Base-by-base conservation (phyloP, 2,888 invertebrate genomes). In the Dryocosmus kuriphilus region DNA sequence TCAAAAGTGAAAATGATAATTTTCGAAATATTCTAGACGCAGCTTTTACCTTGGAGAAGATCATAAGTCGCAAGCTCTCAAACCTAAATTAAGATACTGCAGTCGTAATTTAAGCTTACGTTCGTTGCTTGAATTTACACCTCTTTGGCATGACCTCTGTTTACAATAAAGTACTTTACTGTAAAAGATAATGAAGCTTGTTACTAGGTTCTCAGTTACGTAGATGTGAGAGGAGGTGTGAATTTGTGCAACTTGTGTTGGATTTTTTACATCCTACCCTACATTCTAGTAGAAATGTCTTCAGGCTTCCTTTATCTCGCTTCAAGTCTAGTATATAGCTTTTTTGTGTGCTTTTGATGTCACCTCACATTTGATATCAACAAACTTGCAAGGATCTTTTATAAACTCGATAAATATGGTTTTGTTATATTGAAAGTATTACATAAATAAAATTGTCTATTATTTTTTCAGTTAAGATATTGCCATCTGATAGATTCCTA, bases 211-310 rank as follows among this genome's bases (percentile, higher is more conserved):
- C 30, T 32, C 1, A 46, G 30, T 30, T 14, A 30, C 30, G 30
- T 1, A 46, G 30, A 51, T 32, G 51, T n/a, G 71, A 51, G 51
- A 71, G 32, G 51, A 1, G 51, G n/a, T 30, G 46, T 16, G 67
- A 27, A 27, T 41, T 67, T 46, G 30, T 19, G 46, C 46, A 46
- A 46, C 46, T 46, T 16, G 67, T 27, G 51, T 51, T 71, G 51
- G 2, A 51, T 51, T 71, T 19, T 32, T n/a, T 1, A 71, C 22
- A 55, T 30, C n/a, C 27, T 67, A 46, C 2, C 30, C 27, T 32
- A 67, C 27, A 71, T 71, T 71, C 22, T 55, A 14, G n/a, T n/a
- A 30, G 30, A 55, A 19, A 71, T 71, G 11, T 51, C 71, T 14
- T n/a, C 51, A 30, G 30, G 71, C 51, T 51, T 71, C 11, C 30